phyloP scores from a whole-genome alignment of 2,888 invertebrate species.

The Heliconius sara region DNA sequence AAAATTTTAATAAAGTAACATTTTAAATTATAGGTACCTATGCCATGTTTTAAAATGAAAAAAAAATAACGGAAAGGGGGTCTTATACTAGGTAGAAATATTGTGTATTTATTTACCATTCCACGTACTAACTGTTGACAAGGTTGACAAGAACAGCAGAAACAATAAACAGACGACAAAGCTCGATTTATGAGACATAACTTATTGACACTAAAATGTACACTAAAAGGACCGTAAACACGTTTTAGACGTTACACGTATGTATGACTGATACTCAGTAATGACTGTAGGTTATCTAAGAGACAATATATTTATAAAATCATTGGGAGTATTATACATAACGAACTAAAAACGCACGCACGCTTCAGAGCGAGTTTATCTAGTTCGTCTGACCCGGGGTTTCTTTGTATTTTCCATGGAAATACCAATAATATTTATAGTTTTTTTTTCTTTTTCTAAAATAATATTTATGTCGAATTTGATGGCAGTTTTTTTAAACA shows the following conservation, averaged over 20 bases:
- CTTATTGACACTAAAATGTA: not conserved
- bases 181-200: constrained; percentile 11
- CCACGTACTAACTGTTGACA: not conserved
- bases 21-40: not conserved
- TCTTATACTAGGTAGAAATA: not conserved
- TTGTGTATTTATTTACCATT: constrained; percentile 1
- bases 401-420: constrained; percentile 44
- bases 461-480: too few relatives aligned
- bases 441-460: too few relatives aligned
- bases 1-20: too few relatives aligned
- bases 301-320: not conserved
- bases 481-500: too few relatives aligned
- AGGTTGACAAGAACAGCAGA: not conserved
- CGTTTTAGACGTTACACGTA: not conserved
- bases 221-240: not conserved
- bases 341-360: constrained; percentile 24
- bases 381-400: constrained; percentile 38
- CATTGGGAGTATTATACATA: not conserved
- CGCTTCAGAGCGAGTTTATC: constrained; percentile 20
- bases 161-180: not conserved
- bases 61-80: not conserved
- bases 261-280: not conserved
- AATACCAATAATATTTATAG: constrained; percentile 16
- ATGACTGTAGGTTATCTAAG: constrained; percentile 13
- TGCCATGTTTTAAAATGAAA: not conserved